phyloP scores from a whole-genome alignment of 1,140 invertebrate genomes.

The Eupeodes corollae region DNA sequence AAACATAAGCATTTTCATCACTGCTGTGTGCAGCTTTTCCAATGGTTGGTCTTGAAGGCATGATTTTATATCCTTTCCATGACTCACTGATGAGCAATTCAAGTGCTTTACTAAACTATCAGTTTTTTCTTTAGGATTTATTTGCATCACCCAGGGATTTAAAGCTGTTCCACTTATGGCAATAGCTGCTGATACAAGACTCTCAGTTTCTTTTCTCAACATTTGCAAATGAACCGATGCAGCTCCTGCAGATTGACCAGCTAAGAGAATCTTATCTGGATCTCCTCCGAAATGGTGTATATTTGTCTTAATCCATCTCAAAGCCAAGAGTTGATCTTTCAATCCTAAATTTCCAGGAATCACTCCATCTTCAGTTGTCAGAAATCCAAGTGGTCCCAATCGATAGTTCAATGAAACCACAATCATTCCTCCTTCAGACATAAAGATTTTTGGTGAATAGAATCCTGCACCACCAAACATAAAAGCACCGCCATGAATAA shows the following conservation, averaged over 20 bases:
- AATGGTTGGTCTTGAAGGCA: conserved; percentile 45
- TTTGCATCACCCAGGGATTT: conserved; percentile 35
- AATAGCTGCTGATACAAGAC: conserved; percentile 16
- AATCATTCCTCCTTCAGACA: conserved; percentile 46
- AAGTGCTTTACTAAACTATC: conserved; percentile 42
- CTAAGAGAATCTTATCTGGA: conserved; percentile 43
- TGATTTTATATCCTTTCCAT: conserved; percentile 38
- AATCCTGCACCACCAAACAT: conserved; percentile 38
- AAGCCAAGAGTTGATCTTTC: conserved; percentile 51
- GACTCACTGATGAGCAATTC: conserved; percentile 41
- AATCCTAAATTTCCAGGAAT: conserved; percentile 51
- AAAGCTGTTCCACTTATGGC: conserved; percentile 24
- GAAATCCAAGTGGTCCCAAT: conserved; percentile 49
- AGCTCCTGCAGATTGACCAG: conserved; percentile 46
- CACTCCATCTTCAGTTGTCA: conserved; percentile 44
- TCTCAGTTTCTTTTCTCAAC: conserved; percentile 38
- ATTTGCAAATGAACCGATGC: conserved; percentile 53
- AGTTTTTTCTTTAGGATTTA: conserved; percentile 43
- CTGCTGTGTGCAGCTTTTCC: conserved; percentile 12
- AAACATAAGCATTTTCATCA: conserved; percentile 30
- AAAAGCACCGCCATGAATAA: conserved; percentile 41
- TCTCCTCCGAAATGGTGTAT: conserved; percentile 47
- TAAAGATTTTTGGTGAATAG: conserved; percentile 43
- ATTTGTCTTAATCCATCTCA: conserved; percentile 51
- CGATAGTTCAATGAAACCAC: conserved; percentile 53